Base-by-base conservation (phyloP, 2,888 invertebrate species). In the Apamea sordens region DNA sequence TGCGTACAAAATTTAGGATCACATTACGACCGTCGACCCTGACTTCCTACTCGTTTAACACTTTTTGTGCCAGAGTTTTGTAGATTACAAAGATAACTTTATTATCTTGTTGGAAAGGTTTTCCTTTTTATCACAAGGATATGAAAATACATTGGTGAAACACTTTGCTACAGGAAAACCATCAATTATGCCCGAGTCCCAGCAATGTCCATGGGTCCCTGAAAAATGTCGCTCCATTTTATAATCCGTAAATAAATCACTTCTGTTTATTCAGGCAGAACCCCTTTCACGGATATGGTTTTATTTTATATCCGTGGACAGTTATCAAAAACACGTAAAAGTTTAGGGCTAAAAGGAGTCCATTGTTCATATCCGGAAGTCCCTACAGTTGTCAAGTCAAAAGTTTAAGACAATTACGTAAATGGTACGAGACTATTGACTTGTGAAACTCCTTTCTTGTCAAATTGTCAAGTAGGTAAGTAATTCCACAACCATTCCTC, bases 181-280 rank as follows among this genome's bases (percentile, higher is more conserved):
- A 84, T 88, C 72, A 82, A 85, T 89, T 80, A 84, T 64, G 68
- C 76, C 71, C 32, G 47, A 74, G 70, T 65, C 28, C 68, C 80
- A 75, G 76, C 63, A 50, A 36, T 72, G 68, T 77, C 72, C 69
- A 76, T 53, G 68, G 70, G 50, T 47, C 76, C 63, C 64, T 53
- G 63, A n/a, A 63, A 84, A 87, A 72, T 69, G 67, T 72, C 81
- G 74, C 75, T 70, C 80, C 69, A 80, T 86, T 88, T 89, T 77
- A 82, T 87, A 83, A 86, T 85, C 85, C 80, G 77, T 84, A 80
- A 85, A 89, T 88, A 88, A 87, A 89, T 88, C 81, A 86, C 70
- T 72, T 73, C 24, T 78, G 82, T 86, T 85, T 87, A 71, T 78
- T 71, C 36, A 78, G 86, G 81, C 36, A 78, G 86, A 80, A 71